Percentiles rank a stretch among this genome's conserved stretches.
These are phyloP conservation scores for Geothlypis trichas DNA, from an alignment of 2,113 vertebrate genomes.

Conservation along the genomic window DNA sequence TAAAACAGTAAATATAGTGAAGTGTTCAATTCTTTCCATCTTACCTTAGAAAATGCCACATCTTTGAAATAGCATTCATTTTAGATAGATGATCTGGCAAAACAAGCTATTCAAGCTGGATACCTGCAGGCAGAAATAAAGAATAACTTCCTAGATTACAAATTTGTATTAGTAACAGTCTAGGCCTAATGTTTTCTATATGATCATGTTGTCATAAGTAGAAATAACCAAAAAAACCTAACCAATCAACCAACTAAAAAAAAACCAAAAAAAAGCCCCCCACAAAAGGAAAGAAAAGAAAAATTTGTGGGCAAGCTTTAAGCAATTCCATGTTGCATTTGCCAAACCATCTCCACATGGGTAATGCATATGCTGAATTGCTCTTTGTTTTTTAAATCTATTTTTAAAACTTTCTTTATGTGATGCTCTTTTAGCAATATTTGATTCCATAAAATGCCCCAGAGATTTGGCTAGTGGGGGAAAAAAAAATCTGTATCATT, in stretches of 20 bases:
- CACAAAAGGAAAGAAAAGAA: neutral
- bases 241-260: too few species aligned
- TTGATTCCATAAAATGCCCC: neutral
- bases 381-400: slow-evolving; percentile 17
- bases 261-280: too few species aligned
- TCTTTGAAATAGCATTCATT: neutral
- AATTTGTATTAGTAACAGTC: neutral
- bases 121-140: neutral
- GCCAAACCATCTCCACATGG: slow-evolving; percentile 27
- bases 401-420: slow-evolving; percentile 3
- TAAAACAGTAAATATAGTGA: neutral
- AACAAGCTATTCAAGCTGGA: neutral
- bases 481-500: neutral
- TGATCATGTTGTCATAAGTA: neutral
- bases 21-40: neutral
- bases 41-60: neutral
- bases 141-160: neutral
- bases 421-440: slow-evolving; percentile 14
- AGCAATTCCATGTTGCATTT: neutral
- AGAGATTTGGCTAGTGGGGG: neutral
- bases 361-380: neutral
- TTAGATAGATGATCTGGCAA: neutral
- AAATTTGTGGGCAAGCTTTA: neutral
- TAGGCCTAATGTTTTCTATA: neutral
- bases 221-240: neutral